Base-by-base conservation (phyloP, 2,113 vertebrate species). In the Morone chrysops region DNA sequence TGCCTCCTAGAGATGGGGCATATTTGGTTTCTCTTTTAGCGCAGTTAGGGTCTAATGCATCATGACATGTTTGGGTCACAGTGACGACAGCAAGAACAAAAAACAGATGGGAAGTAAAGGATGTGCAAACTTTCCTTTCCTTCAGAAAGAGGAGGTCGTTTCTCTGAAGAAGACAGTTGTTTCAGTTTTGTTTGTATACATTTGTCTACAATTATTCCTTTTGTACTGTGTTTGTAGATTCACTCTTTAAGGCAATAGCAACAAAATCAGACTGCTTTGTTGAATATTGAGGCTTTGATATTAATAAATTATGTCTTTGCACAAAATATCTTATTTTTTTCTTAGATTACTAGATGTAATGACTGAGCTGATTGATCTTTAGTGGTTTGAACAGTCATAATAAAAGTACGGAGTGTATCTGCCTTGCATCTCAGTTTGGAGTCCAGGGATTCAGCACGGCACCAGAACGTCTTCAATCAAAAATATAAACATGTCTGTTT, bases 11-110 rank as follows among this genome's bases (percentile, higher is more conserved):
- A 87, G 71, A 66, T 14, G 56, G 73, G 47, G 67, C 36, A 13
- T 66, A 43, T 90, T 83, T 89, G 78, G 78, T 76, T 57, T 83
- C 54, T 80, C 53, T 84, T 90, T 89, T 47, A 45, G 71, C 51
- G 51, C 78, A 53, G 70, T 84, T 63, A 14, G 76, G 77, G 50
- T 63, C 59, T 90, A 81, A 91, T 89, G 77, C 73, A n/a, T 45
- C 4, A 2, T 87, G 90, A 89, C 86, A 48, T 85, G 90, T 92
- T 92, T 87, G 85, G 89, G 88, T 74, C 83, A 89, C n/a, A 57
- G 50, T 82, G 89, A 83, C 16, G 66, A 74, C 56, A 69, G 70
- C 22, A 36, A 51, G 59, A 67, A 66, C 31, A 76, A 66, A 51
- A 66, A 17, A 56, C 48, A 18, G 25, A 36, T 12, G 40, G 20